Evolutionary conservation across 2,797 vertebrate genomes (phyloP).

Genomic region (Urocyon cinereoargenteus): DNA sequence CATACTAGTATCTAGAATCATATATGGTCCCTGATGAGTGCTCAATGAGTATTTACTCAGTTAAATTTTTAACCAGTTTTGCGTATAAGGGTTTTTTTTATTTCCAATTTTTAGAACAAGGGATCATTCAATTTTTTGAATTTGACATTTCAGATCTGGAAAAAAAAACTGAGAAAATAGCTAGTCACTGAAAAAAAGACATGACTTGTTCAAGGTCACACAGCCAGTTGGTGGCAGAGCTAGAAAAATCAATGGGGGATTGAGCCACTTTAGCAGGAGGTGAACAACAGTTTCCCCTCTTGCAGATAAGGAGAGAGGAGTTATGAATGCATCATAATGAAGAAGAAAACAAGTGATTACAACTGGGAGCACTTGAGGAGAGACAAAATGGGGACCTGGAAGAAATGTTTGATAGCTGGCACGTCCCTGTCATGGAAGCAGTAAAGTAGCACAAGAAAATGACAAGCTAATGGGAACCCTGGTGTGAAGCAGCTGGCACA

Average conservation of each 20-base stretch:
- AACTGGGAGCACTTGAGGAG: neutral
- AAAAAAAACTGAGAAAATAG: neutral
- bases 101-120: slow-evolving; percentile 20
- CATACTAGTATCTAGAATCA: neutral
- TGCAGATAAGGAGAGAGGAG: neutral
- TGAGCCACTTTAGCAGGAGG: neutral
- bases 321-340: neutral
- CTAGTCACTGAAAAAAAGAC: neutral
- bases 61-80: neutral
- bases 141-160: neutral
- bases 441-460: slow-evolving; percentile 56
- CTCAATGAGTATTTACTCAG: slow-evolving; percentile 2
- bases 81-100: neutral
- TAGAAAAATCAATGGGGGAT: neutral
- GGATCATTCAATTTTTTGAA: neutral
- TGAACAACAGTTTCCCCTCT: neutral
- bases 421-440: slow-evolving; percentile 15
- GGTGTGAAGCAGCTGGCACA: slow-evolving; percentile 60
- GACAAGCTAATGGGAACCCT: slow-evolving; percentile 71
- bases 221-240: neutral
- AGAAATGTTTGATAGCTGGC: slow-evolving; percentile 46
- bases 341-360: neutral
- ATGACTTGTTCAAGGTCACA: slow-evolving; percentile 14
- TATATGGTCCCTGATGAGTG: neutral
- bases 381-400: slow-evolving; percentile 9